phyloP scores from a whole-genome alignment of 2,113 vertebrate genomes.

The Entelurus aequoreus region DNA sequence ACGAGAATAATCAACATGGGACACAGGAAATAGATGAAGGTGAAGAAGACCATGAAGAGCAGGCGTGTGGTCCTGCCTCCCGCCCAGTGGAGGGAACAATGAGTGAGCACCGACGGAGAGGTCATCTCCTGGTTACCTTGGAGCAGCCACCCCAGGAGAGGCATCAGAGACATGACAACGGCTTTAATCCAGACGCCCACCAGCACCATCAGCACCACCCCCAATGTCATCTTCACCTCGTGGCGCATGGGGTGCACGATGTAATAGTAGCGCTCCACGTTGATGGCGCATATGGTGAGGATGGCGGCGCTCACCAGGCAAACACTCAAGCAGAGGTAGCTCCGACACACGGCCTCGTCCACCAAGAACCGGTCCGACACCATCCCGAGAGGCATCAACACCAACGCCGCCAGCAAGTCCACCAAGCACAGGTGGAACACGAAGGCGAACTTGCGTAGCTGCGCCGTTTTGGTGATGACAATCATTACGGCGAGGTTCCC shows the following conservation, averaged over 20 bases:
- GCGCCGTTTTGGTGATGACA: constrained; percentile 87
- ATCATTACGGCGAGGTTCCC: constrained; percentile 91
- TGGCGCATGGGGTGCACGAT: constrained; percentile 97
- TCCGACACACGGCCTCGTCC: constrained; percentile 83
- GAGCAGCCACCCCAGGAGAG: constrained; percentile 82
- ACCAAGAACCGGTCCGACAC: constrained; percentile 79
- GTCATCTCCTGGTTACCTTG: constrained; percentile 56
- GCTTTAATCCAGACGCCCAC: constrained; percentile 94
- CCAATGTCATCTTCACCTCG: constrained; percentile 91
- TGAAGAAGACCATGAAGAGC: constrained; percentile 88
- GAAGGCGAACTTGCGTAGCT: constrained; percentile 91
- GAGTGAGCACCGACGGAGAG: constrained; percentile 11
- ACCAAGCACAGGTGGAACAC: constrained; percentile 98
- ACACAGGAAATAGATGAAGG: constrained; percentile 86
- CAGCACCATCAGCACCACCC: constrained; percentile 83
- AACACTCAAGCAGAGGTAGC: constrained; percentile 89
- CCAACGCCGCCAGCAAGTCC: constrained; percentile 90
- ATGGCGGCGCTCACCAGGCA: constrained; percentile 93
- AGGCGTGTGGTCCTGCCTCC: constrained; percentile 80
- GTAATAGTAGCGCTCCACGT: constrained; percentile 95
- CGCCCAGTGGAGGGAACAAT: constrained; percentile 86
- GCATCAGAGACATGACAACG: constrained; percentile 83
- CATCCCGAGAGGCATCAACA: constrained; percentile 95
- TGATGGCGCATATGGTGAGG: constrained; percentile 96
- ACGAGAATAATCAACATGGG: constrained; percentile 90